A percentile compares a stretch with the other conserved stretches of the same genome.
Evolutionary conservation across 23 tunicate species (phyloP).

Genomic region (Halocynthia roretzi): DNA sequence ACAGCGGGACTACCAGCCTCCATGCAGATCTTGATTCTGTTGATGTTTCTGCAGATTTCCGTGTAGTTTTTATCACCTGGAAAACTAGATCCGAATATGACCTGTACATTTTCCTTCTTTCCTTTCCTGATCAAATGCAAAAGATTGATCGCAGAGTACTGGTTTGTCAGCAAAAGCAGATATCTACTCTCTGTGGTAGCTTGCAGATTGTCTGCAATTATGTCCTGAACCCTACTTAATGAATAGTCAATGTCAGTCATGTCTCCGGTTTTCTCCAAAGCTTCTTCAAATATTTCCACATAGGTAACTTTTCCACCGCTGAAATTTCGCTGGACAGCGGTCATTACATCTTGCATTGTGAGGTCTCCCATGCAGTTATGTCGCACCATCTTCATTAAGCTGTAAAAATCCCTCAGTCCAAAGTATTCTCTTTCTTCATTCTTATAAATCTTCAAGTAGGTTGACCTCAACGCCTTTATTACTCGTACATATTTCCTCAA

Average conservation of each 20-base stretch:
- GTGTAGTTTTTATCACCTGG: conserved; percentile 65
- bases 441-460: conserved; percentile 36
- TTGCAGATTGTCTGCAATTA: conserved; percentile 35
- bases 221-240: conserved; percentile 15
- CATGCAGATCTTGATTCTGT: conserved; percentile 73
- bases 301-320: conserved; percentile 55
- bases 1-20: conserved; percentile 64
- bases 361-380: conserved; percentile 10
- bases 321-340: conserved; percentile 60
- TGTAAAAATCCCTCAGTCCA: conserved; percentile 77
- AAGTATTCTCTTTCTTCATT: conserved; percentile 49
- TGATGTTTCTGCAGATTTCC: conserved; percentile 67
- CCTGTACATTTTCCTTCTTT: conserved; percentile 26
- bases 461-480: conserved; percentile 25
- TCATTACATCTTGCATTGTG: conserved; percentile 17
- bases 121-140: conserved; percentile 17
- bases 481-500: conserved; percentile 20
- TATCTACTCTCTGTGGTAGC: conserved; percentile 43
- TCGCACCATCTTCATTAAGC: conserved; percentile 61
- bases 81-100: conserved; percentile 83
- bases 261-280: too few species aligned
- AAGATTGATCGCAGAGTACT: conserved; percentile 40
- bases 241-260: too few species aligned
- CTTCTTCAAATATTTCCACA: conserved; percentile 24
- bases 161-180: conserved; percentile 51